phyloP scores from a whole-genome alignment of 2,113 vertebrate genomes.

The Nothocercus nigrocapillus region DNA sequence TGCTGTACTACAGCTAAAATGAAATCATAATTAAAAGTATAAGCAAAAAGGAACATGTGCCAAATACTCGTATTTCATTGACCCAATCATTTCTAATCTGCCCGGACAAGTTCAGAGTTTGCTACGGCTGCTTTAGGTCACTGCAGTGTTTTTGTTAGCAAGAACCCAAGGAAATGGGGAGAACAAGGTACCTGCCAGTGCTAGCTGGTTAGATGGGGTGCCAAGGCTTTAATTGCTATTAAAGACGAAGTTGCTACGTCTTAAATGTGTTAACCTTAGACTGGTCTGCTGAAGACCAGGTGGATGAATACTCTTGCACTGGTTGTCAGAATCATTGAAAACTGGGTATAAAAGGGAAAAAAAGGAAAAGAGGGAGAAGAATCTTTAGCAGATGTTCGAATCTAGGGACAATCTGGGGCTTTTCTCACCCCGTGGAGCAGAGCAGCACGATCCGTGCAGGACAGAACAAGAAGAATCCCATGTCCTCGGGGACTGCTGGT shows the following conservation, averaged over 20 bases:
- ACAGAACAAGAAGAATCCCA: not conserved
- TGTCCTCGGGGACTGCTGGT: not conserved
- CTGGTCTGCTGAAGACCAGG: not conserved
- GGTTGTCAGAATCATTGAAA: not conserved
- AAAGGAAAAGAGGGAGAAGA: not conserved
- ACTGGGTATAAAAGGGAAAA: not conserved
- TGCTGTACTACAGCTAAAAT: not conserved
- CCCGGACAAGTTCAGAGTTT: not conserved
- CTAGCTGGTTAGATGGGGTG: not conserved
- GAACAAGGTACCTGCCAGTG: not conserved
- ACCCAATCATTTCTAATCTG: not conserved
- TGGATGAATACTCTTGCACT: no score
- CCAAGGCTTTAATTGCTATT: not conserved
- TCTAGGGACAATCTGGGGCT: accelerated
- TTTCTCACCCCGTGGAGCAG: not conserved
- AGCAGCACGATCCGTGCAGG: not conserved
- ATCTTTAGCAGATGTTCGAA: not conserved
- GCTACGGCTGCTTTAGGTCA: not conserved
- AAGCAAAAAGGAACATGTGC: not conserved
- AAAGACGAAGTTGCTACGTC: not conserved
- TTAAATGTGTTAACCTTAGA: not conserved
- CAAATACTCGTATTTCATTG: not conserved
- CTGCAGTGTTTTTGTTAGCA: not conserved
- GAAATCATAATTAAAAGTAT: not conserved
- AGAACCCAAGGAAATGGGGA: not conserved